These are phyloP conservation scores for Ascidia mentula DNA, from an alignment of 23 tunicate species.

Conservation along the genomic window DNA sequence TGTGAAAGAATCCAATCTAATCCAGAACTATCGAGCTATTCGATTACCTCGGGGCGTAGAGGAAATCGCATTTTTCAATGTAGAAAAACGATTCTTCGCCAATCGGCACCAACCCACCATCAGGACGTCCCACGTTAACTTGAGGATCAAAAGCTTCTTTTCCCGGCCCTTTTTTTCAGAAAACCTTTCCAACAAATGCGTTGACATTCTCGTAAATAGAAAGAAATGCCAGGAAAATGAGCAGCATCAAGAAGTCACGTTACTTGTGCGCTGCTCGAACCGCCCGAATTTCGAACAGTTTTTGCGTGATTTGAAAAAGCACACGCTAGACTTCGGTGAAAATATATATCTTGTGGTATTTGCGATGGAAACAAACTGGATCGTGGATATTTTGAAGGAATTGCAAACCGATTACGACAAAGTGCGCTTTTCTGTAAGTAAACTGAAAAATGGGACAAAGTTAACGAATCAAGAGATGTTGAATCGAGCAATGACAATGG, in stretches of 20 bases:
- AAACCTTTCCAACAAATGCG: too few relatives aligned
- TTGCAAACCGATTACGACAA: neutral
- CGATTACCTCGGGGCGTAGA: neutral
- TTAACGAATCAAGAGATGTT: neutral
- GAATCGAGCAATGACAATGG: neutral
- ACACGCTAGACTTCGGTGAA: neutral
- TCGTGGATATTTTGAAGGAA: neutral
- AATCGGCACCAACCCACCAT: too few relatives aligned
- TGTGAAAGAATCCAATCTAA: neutral
- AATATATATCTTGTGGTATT: neutral
- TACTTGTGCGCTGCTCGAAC: neutral
- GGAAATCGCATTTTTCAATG: neutral
- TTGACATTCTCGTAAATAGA: neutral
- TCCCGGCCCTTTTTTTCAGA: neutral
- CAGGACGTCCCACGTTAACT: neutral
- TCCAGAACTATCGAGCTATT: neutral
- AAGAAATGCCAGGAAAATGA: neutral
- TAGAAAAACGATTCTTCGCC: neutral
- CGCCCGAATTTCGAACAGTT: neutral
- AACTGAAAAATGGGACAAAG: neutral
- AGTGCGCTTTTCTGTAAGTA: neutral
- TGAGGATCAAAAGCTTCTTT: neutral
- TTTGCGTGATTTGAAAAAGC: neutral
- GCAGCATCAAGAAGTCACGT: neutral
- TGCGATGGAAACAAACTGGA: neutral